These are phyloP conservation scores for Drosophila grimshawi DNA, from an alignment of 1,140 invertebrate species.

Conservation along the genomic window DNA sequence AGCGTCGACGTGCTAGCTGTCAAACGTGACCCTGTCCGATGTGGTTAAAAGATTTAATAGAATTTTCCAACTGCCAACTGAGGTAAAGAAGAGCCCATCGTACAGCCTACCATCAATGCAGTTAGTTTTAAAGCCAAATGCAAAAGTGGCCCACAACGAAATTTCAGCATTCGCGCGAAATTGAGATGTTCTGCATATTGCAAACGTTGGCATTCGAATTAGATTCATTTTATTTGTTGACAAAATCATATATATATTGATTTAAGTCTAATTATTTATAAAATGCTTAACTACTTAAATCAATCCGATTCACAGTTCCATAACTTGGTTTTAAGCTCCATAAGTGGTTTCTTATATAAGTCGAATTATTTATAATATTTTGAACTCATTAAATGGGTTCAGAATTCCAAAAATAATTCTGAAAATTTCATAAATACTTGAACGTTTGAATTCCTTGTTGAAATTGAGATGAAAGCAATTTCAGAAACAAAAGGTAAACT, in stretches of 20 bases:
- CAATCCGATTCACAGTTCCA: no score
- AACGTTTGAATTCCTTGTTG: background rate
- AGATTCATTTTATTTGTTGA: no score
- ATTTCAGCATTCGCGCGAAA: slow-evolving; percentile 4
- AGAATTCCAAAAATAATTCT: no score
- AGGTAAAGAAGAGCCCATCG: slow-evolving; percentile 3
- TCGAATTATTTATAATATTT: no score
- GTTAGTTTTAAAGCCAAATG: slow-evolving; percentile 17
- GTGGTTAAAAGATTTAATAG: slow-evolving; percentile 67
- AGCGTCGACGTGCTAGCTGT: slow-evolving; percentile 59
- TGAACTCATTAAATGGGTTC: no score
- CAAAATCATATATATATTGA: no score
- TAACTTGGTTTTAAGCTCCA: no score
- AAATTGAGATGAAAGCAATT: background rate
- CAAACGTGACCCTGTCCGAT: slow-evolving; percentile 75
- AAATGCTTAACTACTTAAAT: no score
- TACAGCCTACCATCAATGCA: slow-evolving; percentile 21
- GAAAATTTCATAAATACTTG: background rate
- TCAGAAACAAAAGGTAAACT: background rate
- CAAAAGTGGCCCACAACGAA: slow-evolving; percentile 1
- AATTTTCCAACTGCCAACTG: slow-evolving; percentile 21
- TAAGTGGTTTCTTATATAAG: no score
- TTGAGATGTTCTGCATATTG: background rate
- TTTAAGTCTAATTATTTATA: no score
- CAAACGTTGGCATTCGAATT: no score